phyloP scores from a whole-genome alignment of 2,797 vertebrate species.

The Xiphorhynchus erythropygius region DNA sequence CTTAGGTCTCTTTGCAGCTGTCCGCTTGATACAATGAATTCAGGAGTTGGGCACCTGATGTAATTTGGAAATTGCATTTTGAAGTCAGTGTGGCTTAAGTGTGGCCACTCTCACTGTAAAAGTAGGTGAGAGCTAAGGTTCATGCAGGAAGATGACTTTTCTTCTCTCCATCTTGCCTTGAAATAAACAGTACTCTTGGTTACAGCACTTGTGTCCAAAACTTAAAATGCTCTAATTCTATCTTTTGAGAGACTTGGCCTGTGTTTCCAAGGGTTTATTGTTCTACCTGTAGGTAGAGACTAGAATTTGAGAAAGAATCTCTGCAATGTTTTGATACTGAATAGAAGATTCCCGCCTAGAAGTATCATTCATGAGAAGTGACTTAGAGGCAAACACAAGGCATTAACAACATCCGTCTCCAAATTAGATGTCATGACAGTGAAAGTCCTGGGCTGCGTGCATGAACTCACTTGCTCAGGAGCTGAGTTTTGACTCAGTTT shows the following conservation, averaged over 20 bases:
- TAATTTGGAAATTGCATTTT: neutral
- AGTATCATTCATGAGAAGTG: neutral
- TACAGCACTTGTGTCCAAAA: neutral
- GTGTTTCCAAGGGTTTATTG: neutral
- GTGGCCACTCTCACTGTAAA: neutral
- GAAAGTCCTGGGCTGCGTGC: rapidly evolving
- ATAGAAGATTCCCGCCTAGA: neutral
- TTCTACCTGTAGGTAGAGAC: neutral
- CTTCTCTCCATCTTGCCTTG: neutral
- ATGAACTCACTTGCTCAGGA: neutral
- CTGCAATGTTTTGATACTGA: neutral
- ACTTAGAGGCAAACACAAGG: neutral
- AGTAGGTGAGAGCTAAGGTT: neutral
- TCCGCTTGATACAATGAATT: neutral
- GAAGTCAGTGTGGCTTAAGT: neutral
- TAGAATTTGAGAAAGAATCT: neutral
- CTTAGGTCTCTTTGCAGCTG: neutral
- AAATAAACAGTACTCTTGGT: neutral
- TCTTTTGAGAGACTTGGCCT: neutral
- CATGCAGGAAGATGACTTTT: neutral
- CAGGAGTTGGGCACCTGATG: neutral
- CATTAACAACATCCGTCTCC: neutral
- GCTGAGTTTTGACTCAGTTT: neutral
- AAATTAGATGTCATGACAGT: neutral
- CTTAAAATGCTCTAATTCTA: neutral